A percentile compares a stretch with the other conserved stretches of the same genome.
phyloP scores from a whole-genome alignment of 2,113 vertebrate genomes.

The Proterorhinus semilunaris region DNA sequence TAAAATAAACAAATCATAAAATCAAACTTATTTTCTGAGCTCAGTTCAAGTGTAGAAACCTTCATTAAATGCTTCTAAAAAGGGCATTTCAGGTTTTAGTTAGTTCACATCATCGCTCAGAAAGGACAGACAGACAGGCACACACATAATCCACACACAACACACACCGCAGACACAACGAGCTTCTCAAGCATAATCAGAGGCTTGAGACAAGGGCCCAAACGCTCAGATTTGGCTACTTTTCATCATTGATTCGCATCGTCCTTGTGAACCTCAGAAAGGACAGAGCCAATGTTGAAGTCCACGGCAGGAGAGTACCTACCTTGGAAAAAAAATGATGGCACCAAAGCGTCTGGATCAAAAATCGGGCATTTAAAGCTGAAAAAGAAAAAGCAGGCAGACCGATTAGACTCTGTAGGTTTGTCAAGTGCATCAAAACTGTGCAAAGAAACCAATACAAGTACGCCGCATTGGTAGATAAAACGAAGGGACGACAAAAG shows the following conservation, averaged over 20 bases:
- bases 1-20: not conserved
- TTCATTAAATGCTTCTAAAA: not conserved
- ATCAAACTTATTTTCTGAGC: not conserved
- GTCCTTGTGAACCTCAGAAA: not conserved
- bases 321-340: too few species aligned
- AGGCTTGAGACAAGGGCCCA: not conserved
- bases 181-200: not conserved
- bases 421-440: too few species aligned
- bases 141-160: not conserved
- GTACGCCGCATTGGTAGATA: too few species aligned
- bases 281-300: not conserved
- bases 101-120: not conserved
- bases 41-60: slow-evolving; percentile 8
- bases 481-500: too few species aligned
- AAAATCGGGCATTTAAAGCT: too few species aligned
- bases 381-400: too few species aligned
- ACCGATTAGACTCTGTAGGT: too few species aligned
- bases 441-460: too few species aligned
- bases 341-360: too few species aligned
- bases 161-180: not conserved
- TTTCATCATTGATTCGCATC: not conserved
- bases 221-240: not conserved
- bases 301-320: not conserved
- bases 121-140: not conserved
- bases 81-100: not conserved